Conservation (phyloP, 2,797 vertebrate species). For the Anolis apletophallus region DNA sequence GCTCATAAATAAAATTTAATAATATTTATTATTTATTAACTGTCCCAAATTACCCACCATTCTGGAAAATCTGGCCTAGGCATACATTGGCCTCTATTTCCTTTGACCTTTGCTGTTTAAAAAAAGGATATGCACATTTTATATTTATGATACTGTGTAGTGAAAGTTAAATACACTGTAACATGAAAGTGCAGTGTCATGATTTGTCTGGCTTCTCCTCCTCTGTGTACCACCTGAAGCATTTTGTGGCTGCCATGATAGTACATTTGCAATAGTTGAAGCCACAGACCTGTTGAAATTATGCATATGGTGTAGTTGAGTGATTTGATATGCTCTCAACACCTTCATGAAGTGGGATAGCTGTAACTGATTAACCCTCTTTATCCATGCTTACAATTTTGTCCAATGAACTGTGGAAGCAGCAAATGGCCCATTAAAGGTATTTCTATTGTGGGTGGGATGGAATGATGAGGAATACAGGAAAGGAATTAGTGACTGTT, state of each 20-base stretch:
- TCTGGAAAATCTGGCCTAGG: not conserved
- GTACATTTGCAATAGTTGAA: not conserved
- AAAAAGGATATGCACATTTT: not conserved
- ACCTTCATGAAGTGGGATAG: not conserved
- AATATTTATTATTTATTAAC: too few relatives aligned
- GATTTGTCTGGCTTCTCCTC: too few relatives aligned
- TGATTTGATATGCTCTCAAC: not conserved
- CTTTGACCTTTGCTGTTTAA: not conserved
- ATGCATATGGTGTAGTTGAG: not conserved
- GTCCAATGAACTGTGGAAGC: not conserved
- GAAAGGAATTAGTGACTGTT: conserved; percentile 2
- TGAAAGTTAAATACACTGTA: not conserved
- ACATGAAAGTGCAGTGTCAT: not conserved
- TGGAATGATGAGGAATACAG: conserved; percentile 4
- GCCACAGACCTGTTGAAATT: not conserved
- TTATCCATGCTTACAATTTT: not conserved
- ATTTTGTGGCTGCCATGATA: not conserved
- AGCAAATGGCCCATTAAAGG: not conserved
- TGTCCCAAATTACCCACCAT: not conserved
- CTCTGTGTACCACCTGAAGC: not conserved
- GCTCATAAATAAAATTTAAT: too few relatives aligned
- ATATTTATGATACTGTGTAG: not conserved
- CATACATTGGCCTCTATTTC: not conserved
- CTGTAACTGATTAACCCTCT: conserved; percentile 1
- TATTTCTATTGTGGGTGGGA: not conserved